Evolutionary conservation across 2,888 invertebrate genomes (phyloP).

Genomic region (Cyrtodaria siliqua): DNA sequence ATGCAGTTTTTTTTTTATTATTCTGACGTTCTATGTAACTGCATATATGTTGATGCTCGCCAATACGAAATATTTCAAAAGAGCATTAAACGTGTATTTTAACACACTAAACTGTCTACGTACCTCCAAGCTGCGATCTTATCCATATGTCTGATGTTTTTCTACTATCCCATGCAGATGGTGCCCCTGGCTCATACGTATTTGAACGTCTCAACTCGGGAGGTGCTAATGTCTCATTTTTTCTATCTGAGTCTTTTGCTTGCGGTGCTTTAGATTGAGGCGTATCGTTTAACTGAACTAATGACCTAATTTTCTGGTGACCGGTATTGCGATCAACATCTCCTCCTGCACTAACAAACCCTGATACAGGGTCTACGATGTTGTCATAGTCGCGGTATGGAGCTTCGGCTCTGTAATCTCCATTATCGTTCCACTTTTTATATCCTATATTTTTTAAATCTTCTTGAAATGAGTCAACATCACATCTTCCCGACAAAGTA

Average conservation of each 20-base stretch:
- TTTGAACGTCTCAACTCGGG: slow-evolving; percentile 77
- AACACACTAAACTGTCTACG: too few species aligned
- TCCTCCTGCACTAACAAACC: slow-evolving; percentile 84
- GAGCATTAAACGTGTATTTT: too few species aligned
- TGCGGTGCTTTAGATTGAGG: slow-evolving; percentile 79
- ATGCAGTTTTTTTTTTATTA: too few species aligned
- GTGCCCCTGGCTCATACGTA: slow-evolving; percentile 80
- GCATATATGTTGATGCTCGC: too few species aligned
- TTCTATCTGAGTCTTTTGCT: slow-evolving; percentile 74
- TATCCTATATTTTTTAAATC: slow-evolving; percentile 65
- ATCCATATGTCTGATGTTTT: slow-evolving; percentile 80
- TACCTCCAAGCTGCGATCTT: slow-evolving; percentile 82
- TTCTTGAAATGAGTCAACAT: slow-evolving; percentile 80
- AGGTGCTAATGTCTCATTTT: slow-evolving; percentile 73
- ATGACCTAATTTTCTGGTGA: slow-evolving; percentile 74
- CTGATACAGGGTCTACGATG: slow-evolving; percentile 84
- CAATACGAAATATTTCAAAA: too few species aligned
- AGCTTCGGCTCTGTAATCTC: slow-evolving; percentile 77
- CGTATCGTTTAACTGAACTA: slow-evolving; percentile 79
- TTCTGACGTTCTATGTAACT: too few species aligned
- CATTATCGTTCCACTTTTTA: slow-evolving; percentile 82
- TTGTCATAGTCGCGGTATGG: slow-evolving; percentile 83
- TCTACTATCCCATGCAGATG: slow-evolving; percentile 83
- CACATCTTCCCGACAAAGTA: slow-evolving; percentile 74
- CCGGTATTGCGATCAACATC: slow-evolving; percentile 83